Evolutionary conservation across 2,113 vertebrate species (phyloP).

Genomic region (Melospiza georgiana): DNA sequence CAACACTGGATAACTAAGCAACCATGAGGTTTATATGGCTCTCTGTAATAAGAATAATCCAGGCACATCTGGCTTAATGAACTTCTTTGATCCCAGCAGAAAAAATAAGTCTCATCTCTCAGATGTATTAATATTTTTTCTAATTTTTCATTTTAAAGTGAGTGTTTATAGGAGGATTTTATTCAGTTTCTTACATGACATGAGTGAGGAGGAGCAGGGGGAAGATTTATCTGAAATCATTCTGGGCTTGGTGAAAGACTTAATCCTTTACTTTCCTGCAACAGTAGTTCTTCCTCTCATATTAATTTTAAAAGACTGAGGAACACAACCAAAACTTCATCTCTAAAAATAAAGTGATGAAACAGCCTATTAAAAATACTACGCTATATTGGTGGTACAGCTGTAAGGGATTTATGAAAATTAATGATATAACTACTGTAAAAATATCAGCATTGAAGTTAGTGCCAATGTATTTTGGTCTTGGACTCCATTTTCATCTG

Average conservation of each 20-base stretch:
- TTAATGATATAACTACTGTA: conserved; percentile 18
- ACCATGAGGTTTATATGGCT: background rate
- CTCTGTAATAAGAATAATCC: background rate
- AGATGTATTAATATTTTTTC: background rate
- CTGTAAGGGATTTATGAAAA: conserved; percentile 49
- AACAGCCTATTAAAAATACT: conserved; percentile 20
- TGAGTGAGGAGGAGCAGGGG: background rate
- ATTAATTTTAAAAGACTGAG: background rate
- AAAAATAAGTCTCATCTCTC: background rate
- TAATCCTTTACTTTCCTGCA: background rate
- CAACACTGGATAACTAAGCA: background rate
- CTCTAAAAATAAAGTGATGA: conserved; percentile 36
- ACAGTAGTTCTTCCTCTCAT: background rate
- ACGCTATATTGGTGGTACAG: conserved; percentile 32
- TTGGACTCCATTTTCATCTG: conserved; percentile 31
- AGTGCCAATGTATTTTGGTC: conserved; percentile 40
- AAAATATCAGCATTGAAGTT: conserved; percentile 44
- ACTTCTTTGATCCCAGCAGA: background rate
- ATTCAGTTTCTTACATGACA: background rate
- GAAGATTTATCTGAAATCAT: background rate
- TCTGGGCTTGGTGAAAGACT: background rate
- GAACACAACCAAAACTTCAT: background rate
- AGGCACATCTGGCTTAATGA: conserved; percentile 1
- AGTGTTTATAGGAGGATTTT: background rate
- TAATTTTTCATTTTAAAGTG: background rate